phyloP scores from a whole-genome alignment of 2,113 vertebrate species.

The Odontophorus gujanensis region DNA sequence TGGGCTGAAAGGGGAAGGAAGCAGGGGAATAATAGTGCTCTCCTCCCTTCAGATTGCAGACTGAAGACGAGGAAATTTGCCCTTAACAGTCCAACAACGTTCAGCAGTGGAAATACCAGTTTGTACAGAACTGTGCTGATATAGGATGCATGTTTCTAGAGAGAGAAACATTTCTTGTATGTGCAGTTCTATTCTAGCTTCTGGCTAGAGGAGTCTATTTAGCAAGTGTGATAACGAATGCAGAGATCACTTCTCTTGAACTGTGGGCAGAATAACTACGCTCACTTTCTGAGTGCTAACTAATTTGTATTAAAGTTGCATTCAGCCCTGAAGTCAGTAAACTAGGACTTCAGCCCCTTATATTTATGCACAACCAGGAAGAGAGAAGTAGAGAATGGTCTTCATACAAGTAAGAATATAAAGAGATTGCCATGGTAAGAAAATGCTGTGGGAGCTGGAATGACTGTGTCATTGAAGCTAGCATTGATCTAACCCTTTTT shows the following conservation, averaged over 20 bases:
- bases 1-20: neutral
- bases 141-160: neutral
- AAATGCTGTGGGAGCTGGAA: conserved; percentile 44
- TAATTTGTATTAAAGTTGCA: neutral
- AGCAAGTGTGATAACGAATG: neutral
- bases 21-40: neutral
- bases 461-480: conserved; percentile 62
- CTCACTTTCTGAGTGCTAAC: neutral
- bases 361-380: conserved; percentile 26
- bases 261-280: neutral
- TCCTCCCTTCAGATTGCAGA: neutral
- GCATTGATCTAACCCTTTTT: conserved; percentile 61
- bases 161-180: neutral
- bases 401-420: conserved; percentile 26
- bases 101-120: neutral
- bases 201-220: neutral
- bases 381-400: conserved; percentile 4
- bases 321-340: neutral
- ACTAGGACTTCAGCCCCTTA: neutral
- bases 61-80: neutral
- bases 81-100: neutral
- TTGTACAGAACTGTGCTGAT: neutral
- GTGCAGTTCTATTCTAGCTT: neutral
- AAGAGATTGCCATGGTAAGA: conserved; percentile 32
- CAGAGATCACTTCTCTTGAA: neutral